Evolutionary conservation across 2,113 vertebrate genomes (phyloP), one percentile per base, ranked within the genome.

Genomic region (Setophaga kirtlandii): DNA sequence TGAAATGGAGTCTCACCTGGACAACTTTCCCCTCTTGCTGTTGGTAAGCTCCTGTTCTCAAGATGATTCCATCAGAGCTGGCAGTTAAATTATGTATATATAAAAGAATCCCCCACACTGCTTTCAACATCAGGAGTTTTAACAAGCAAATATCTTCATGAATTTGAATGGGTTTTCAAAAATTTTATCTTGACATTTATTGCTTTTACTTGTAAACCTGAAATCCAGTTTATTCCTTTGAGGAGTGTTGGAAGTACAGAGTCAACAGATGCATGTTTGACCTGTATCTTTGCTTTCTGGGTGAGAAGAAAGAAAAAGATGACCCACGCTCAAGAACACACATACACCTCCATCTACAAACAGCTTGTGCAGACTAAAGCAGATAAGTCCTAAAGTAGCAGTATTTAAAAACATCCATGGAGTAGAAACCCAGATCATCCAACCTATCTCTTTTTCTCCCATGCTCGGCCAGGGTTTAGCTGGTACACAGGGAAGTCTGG

Each of bases 191-290:
- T 79, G 81, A 93, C 31, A 73, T 79, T 97, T 96, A 96, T 97
- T 97, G 96, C 94, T 97, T 96, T 85, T 95, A 79, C 65, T 93
- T 56, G 69, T 95, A 95, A 96, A 95, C 96, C 92, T 96, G 96
- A 94, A 94, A 87, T 93, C 49, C 69, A 96, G 92, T 95, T 95
- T 65, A 75, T 94, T 95, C 76, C 77, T 93, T 89, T 87, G 73
- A 95, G 76, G 49, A 90, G 80, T 42, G 60, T 63, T 59, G 65
- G 79, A 86, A 93, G 55, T 71, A 87, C 15, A 69, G 75, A 83
- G 44, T 84, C 69, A 75, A 76, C 3, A 53, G 86, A 94, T 84
- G 44, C 44, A 74, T 31, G 71, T 82, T 93, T 90, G 94, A 93
- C 71, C 81, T 88, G 13, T 3, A 64, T 30, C 71, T 83, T 77